phyloP scores from a whole-genome alignment of 2,888 invertebrate genomes.

The Cryptus viduatorius region DNA sequence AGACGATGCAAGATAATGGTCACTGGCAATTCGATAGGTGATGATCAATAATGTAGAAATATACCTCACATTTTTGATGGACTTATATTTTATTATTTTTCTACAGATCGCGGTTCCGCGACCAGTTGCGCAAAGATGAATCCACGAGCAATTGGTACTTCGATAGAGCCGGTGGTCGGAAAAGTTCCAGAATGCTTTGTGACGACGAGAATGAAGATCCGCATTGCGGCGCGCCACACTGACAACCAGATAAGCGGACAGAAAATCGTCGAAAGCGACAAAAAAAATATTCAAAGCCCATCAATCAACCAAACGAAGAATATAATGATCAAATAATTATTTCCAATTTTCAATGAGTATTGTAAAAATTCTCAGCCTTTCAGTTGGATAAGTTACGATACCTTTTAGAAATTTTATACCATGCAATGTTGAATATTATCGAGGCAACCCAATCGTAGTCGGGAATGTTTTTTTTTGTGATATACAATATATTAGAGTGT shows the following conservation, averaged over 20 bases:
- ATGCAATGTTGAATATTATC: slow-evolving; percentile 21
- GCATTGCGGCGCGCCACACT: slow-evolving; percentile 1
- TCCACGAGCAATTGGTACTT: slow-evolving; percentile 62
- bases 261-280: not conserved
- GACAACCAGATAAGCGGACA: not conserved
- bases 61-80: not conserved
- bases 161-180: slow-evolving; percentile 52
- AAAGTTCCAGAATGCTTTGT: slow-evolving; percentile 41
- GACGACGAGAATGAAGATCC: slow-evolving; percentile 23
- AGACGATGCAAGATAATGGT: slow-evolving; percentile 12
- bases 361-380: not conserved
- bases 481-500: slow-evolving; percentile 22
- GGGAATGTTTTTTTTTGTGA: slow-evolving; percentile 32
- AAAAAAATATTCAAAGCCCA: not conserved
- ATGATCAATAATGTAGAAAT: slow-evolving; percentile 4
- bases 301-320: slow-evolving; percentile 15
- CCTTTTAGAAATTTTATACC: slow-evolving; percentile 35
- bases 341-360: slow-evolving; percentile 16
- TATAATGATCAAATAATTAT: slow-evolving; percentile 21
- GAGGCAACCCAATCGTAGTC: slow-evolving; percentile 5
- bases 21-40: slow-evolving; percentile 13
- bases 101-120: slow-evolving; percentile 61
- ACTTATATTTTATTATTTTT: slow-evolving; percentile 15
- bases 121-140: slow-evolving; percentile 54
- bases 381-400: not conserved